Conservation (phyloP, 1,140 invertebrate species). For the Megalonaias nervosa region DNA sequence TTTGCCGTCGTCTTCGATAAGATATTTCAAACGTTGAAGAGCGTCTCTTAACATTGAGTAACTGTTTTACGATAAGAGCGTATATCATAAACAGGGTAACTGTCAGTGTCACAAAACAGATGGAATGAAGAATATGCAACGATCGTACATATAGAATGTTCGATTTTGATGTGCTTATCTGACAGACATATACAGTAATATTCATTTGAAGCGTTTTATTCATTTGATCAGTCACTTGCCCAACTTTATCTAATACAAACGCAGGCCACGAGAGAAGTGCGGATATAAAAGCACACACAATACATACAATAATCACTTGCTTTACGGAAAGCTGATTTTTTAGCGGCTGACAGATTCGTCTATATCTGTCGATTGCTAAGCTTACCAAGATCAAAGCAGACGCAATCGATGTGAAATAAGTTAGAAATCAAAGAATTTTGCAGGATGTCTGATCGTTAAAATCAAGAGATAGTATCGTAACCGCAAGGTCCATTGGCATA, state of each 20-base stretch:
- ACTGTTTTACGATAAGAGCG: conserved; percentile 19
- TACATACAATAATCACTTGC: conserved; percentile 19
- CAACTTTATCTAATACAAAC: conserved; percentile 15
- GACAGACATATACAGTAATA: conserved; percentile 20
- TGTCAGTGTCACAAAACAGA: conserved; percentile 13
- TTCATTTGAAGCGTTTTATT: neutral
- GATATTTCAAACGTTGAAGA: neutral
- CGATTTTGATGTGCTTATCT: conserved; percentile 6
- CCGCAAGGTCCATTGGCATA: conserved; percentile 50
- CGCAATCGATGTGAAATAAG: conserved; percentile 34
- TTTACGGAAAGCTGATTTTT: conserved; percentile 35
- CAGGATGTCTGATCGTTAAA: conserved; percentile 42
- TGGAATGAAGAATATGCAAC: conserved; percentile 13
- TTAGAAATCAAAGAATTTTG: conserved; percentile 42
- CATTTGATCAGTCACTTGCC: conserved; percentile 3
- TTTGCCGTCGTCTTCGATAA: no score
- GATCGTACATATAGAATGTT: conserved; percentile 7
- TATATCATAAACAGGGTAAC: conserved; percentile 16
- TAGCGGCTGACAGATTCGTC: conserved; percentile 44
- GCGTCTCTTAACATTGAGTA: conserved; percentile 28
- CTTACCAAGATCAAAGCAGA: conserved; percentile 44
- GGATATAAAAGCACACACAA: neutral
- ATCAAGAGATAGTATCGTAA: conserved; percentile 41
- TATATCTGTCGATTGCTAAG: conserved; percentile 47
- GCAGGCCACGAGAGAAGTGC: conserved; percentile 25